Evolutionary conservation across 2,797 vertebrate species (phyloP), one percentile per base, ranked within the genome.

Genomic region (Triplophysa yarkandensis): DNA sequence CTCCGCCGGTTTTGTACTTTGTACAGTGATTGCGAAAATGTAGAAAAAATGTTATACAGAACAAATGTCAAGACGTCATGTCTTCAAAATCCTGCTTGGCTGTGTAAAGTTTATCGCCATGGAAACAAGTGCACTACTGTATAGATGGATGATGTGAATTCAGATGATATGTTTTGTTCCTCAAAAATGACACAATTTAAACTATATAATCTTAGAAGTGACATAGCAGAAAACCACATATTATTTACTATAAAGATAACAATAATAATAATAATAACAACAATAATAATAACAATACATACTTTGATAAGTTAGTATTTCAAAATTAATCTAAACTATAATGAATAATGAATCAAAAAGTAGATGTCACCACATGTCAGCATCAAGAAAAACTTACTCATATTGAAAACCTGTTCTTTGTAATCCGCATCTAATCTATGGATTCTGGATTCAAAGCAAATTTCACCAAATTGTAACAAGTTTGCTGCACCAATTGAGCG

Each of bases 61-160:
- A 46, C 27, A 74, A 66, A 50, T 23, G 44, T 41, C 11, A 74
- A 23, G 41, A 13, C 41, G 64, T 17, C 43, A 62, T 27, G 5
- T 14, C 23, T 68, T 21, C 50, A 50, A 10, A 52, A 21, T 58
- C 48, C 43, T 52, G 25, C 41, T 50, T 28, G 72, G 36, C 63
- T 30, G 67, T 30, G 60, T 57, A 67, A 70, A 55, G 41, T 58
- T 19, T 75, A 66, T 75, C 50, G 13, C 71, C 62, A 80, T 80
- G 63, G 68, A 64, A 71, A 75, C 68, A n/a, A 25, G 46, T 44
- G 52, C 25, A 46, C 36, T 52, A 66, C 39, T 21, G 23, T 65
- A 57, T 7, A 27, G 21, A 23, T 62, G 55, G 41, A 58, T 57
- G 32, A 21, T 32, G 71, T 50, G 19, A 8, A 34, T 50, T 68